These are phyloP conservation scores for Henricia sp. DNA, from an alignment of 53 echinoderm and acorn worm genomes.

Conservation along the genomic window DNA sequence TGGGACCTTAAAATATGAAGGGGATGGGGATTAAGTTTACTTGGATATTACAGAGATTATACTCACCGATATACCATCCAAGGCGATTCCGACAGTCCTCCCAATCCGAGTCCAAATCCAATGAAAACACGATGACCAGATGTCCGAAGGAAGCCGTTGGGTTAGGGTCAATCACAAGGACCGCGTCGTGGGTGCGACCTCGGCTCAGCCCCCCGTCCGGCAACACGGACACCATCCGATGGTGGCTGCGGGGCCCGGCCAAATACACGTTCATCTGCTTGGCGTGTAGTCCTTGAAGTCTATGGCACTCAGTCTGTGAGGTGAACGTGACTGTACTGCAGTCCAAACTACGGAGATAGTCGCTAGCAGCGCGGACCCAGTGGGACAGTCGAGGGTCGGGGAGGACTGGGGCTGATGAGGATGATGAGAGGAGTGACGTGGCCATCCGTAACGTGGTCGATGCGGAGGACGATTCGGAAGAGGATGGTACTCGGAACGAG, in stretches of 20 bases:
- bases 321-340: constrained; percentile 76
- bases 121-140: constrained; percentile 86
- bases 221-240: constrained; percentile 60
- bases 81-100: constrained; percentile 73
- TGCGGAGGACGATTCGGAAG: constrained; percentile 14
- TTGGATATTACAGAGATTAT: no score
- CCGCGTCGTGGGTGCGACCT: constrained; percentile 86
- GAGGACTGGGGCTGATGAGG: constrained; percentile 21
- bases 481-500: constrained; percentile 31
- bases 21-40: no score
- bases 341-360: constrained; percentile 74
- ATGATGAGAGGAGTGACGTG: constrained; percentile 46
- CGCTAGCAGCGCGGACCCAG: constrained; percentile 72
- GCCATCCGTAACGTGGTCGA: constrained; percentile 52
- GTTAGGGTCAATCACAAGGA: constrained; percentile 85
- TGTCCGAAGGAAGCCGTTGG: constrained; percentile 91
- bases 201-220: constrained; percentile 89
- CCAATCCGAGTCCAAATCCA: constrained; percentile 74
- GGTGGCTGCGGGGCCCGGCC: constrained; percentile 66
- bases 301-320: constrained; percentile 73
- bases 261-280: constrained; percentile 85
- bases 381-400: constrained; percentile 66
- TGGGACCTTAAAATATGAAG: no score
- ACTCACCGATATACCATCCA: constrained; percentile 34
- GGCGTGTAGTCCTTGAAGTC: constrained; percentile 56